Evolutionary conservation across 2,113 vertebrate genomes (phyloP).

Genomic region (Notothenia coriiceps): DNA sequence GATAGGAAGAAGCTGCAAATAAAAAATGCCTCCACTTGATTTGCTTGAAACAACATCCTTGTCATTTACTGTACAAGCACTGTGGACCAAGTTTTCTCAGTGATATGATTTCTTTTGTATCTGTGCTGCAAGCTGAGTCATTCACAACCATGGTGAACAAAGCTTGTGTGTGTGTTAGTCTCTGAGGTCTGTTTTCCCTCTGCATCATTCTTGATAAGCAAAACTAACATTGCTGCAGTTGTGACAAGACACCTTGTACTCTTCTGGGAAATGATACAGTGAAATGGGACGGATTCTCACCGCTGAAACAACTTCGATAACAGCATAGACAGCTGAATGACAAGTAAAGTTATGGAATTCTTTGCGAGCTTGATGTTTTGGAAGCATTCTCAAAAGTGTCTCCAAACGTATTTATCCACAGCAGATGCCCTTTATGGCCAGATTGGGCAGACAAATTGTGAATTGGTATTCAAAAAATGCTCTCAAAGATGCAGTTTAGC

Average conservation of each 20-base stretch:
- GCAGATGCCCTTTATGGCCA: constrained; percentile 23
- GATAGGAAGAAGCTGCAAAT: constrained; percentile 46
- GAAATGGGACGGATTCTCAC: constrained; percentile 51
- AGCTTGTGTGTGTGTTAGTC: constrained; percentile 1
- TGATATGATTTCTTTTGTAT: constrained; percentile 52
- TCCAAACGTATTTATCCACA: not conserved
- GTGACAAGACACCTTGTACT: constrained; percentile 45
- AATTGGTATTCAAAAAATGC: constrained; percentile 3
- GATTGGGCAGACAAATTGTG: not conserved
- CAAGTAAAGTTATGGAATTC: constrained; percentile 15
- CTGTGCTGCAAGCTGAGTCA: constrained; percentile 39
- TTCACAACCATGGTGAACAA: constrained; percentile 36
- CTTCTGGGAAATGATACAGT: constrained; percentile 53
- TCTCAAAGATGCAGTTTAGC: constrained; percentile 13
- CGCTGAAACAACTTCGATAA: constrained; percentile 27
- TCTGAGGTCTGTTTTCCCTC: constrained; percentile 32
- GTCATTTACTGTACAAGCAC: constrained; percentile 51
- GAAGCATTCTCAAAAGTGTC: constrained; percentile 6
- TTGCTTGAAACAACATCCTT: constrained; percentile 56
- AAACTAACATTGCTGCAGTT: constrained; percentile 45
- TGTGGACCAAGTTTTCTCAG: constrained; percentile 46
- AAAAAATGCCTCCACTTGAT: constrained; percentile 45
- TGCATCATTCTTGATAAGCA: constrained; percentile 48
- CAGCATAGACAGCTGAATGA: not conserved
- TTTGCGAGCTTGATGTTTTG: constrained; percentile 16